Conservation (phyloP, 2,113 vertebrate species). For the Microtus pennsylvanicus region DNA sequence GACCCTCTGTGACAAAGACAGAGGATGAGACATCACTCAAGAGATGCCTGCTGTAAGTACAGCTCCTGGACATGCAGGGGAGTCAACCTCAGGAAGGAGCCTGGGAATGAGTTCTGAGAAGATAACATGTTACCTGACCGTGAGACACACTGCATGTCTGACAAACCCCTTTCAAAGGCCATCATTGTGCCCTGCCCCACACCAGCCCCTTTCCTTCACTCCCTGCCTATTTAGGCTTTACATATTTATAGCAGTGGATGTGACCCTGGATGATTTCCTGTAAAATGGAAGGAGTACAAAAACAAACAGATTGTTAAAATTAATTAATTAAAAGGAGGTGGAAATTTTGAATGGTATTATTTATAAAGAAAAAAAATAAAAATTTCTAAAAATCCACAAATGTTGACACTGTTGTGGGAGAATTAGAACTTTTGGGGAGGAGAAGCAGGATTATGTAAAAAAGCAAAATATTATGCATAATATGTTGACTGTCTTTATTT, state of each 20-base stretch:
- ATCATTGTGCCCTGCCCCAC: background rate
- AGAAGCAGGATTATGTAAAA: too few species aligned
- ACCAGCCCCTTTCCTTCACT: background rate
- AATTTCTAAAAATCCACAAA: too few species aligned
- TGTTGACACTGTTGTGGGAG: too few species aligned
- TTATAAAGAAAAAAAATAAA: too few species aligned
- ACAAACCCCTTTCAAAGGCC: background rate
- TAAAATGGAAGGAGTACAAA: background rate
- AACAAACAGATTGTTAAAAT: background rate
- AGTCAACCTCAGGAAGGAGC: background rate
- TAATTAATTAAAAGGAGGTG: too few species aligned
- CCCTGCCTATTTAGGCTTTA: background rate
- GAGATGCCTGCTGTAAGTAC: background rate
- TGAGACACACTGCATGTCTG: background rate
- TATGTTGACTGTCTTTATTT: too few species aligned
- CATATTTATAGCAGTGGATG: too few species aligned
- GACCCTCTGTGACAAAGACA: background rate
- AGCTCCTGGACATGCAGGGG: background rate
- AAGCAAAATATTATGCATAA: too few species aligned
- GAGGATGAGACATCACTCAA: background rate
- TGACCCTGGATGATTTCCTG: background rate
- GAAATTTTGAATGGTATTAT: too few species aligned
- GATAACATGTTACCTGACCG: background rate
- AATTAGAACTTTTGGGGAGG: too few species aligned
- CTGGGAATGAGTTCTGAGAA: background rate